Base-by-base conservation (phyloP, 2,797 vertebrate species). In the Sebastes oblongus region DNA sequence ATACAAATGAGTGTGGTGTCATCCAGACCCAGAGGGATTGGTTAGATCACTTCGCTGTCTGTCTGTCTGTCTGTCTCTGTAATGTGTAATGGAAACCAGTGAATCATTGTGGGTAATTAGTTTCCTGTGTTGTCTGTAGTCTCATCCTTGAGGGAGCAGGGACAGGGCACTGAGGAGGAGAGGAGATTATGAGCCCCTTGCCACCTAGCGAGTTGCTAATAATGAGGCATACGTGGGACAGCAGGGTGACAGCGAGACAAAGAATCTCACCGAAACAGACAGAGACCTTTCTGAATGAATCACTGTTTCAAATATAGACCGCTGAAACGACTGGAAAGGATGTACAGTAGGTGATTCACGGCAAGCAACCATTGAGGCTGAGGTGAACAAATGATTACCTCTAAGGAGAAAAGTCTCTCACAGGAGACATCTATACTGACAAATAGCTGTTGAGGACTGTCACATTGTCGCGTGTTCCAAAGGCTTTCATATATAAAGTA, bases 91-190 rank as follows among this genome's bases (percentile, higher is more conserved):
- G 73, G 86, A 91, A 90, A 82, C 83, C 80, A 77, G 80, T 90
- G 86, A 90, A 90, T 92, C 83, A 86, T 29, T 81, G 55, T 9
- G 32, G 75, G 65, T 87, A 84, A 91, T 91, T 87, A 78, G 77
- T 82, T 86, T 81, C 68, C 77, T 61, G 66, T 69, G 75, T 79
- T 77, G 69, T 81, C 77, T 77, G 30, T 54, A 66, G 74, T 55
- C 46, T 82, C 69, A 74, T 76, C 74, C 30, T 75, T 78, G 20
- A 78, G 64, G 77, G 88, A 83, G 66, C 65, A 60, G 76, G 61
- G 67, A 72, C 52, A 46, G 29, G 72, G 25, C 64, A 68, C 62
- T 11, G 65, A 83, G 56, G 59, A 71, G 67, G 24, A 58, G 36
- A 61, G 56, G 32, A 55, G 64, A 80, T 79, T 62, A 67, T 55